phyloP scores from a whole-genome alignment of 2,113 vertebrate species.

The Odocoileus virginianus region DNA sequence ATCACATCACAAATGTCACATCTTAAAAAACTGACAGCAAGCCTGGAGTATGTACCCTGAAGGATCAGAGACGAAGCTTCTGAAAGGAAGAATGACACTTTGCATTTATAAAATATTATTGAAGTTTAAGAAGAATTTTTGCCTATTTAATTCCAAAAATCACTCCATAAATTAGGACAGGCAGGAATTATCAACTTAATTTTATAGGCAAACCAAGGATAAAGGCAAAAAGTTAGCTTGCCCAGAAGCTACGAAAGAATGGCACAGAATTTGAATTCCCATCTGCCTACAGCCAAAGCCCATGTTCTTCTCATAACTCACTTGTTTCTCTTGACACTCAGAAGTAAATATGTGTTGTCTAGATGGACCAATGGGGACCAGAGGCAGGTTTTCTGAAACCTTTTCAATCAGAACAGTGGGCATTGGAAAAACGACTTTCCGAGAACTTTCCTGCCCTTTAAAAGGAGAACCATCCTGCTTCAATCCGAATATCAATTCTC shows the following conservation, averaged over 20 bases:
- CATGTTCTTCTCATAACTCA: background rate
- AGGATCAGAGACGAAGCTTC: background rate
- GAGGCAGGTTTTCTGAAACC: background rate
- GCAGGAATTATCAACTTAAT: background rate
- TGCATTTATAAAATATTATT: background rate
- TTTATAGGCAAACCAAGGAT: background rate
- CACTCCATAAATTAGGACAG: background rate
- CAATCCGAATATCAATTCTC: background rate
- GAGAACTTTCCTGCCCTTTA: background rate
- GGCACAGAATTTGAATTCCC: background rate
- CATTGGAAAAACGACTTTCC: background rate
- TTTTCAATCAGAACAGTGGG: background rate
- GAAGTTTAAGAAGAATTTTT: background rate
- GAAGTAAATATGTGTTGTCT: background rate
- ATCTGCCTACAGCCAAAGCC: background rate
- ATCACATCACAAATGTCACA: background rate
- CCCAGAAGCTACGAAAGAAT: background rate
- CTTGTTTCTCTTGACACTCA: background rate
- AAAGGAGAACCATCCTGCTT: background rate
- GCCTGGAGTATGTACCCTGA: background rate
- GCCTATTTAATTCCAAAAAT: slow-evolving; percentile 7
- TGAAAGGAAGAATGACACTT: background rate
- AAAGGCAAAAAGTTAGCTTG: background rate
- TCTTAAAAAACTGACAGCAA: background rate
- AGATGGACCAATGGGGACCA: background rate